Evolutionary conservation across 2,113 vertebrate genomes (phyloP), one percentile per base, ranked within the genome.

Genomic region (Scatophagus argus): DNA sequence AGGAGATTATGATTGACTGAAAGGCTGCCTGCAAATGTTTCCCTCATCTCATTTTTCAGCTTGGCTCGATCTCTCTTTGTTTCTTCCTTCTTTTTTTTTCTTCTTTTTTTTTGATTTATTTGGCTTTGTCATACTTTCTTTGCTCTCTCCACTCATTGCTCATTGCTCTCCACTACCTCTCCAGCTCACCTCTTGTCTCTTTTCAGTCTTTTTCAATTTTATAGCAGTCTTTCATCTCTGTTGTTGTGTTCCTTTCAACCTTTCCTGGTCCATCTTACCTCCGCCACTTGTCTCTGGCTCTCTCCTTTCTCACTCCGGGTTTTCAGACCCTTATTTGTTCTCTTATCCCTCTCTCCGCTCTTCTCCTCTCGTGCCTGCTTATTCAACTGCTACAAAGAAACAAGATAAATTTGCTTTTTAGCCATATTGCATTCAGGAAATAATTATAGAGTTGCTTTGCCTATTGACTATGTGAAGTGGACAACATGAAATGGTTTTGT

Each of bases 1-100:
- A 71, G 85, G 85, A 87, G 86, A 89, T 90, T 86, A 91, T 88
- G 89, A 90, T 86, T 88, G 90, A 93, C 86, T 90, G 86, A 86
- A 84, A 81, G 77, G 78, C 85, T 79, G 83, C 69, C 81, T 86
- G 85, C 72, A 85, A 85, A 87, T 83, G 86, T 78, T 73, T 87
- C 90, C 75, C 49, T 63, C 36, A 3, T 78, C 76, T 88, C 61
- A 38, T 85, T 77, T 85, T 43, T 84, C 65, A 59, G 68, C 71
- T 71, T 60, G 52, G 46, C 36, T 68, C 85, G 70, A 41, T 82
- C 52, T 55, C 41, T 86, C 68, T 78, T 55, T 77, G 36, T 84
- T 77, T 85, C 56, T 73, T 58, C 29, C 43, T 49, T 31, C 38
- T 54, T 72, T 63, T 74, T 14, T 58, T 65, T 39, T n/a, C 49